Evolutionary conservation across 2,113 vertebrate species (phyloP).

Genomic region (Casuarius casuarius): DNA sequence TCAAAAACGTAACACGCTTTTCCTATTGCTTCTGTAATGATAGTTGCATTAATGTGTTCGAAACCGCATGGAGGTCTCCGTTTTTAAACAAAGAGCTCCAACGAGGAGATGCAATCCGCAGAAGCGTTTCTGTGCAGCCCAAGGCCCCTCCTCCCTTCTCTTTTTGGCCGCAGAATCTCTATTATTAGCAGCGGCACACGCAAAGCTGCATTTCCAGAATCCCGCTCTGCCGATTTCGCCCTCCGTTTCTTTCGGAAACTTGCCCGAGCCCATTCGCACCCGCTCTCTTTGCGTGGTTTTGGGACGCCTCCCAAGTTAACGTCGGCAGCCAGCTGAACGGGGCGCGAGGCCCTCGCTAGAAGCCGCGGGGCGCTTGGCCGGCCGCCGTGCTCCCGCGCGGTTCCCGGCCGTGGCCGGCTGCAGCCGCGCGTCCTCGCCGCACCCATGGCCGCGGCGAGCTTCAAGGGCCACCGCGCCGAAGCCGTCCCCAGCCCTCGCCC

Average conservation of each 20-base stretch:
- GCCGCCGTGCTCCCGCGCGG: too few species aligned
- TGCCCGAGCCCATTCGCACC: neutral
- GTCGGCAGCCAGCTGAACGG: neutral
- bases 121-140: neutral
- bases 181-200: accelerated
- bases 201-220: neutral
- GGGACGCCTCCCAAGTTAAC: neutral
- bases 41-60: neutral
- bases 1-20: neutral
- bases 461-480: too few species aligned
- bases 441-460: too few species aligned
- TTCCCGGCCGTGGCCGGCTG: too few species aligned
- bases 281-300: neutral
- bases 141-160: neutral
- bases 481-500: too few species aligned
- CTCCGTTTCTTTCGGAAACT: neutral
- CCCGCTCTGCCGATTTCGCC: neutral
- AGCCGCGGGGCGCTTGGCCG: neutral
- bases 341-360: neutral
- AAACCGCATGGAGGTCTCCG: neutral
- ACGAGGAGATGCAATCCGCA: neutral
- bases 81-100: neutral
- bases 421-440: too few species aligned
- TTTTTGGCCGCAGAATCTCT: neutral
- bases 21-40: neutral